A percentile compares a stretch with the other conserved stretches of the same genome.
phyloP scores from a whole-genome alignment of 2,113 vertebrate genomes.

The Tragelaphus scriptus region DNA sequence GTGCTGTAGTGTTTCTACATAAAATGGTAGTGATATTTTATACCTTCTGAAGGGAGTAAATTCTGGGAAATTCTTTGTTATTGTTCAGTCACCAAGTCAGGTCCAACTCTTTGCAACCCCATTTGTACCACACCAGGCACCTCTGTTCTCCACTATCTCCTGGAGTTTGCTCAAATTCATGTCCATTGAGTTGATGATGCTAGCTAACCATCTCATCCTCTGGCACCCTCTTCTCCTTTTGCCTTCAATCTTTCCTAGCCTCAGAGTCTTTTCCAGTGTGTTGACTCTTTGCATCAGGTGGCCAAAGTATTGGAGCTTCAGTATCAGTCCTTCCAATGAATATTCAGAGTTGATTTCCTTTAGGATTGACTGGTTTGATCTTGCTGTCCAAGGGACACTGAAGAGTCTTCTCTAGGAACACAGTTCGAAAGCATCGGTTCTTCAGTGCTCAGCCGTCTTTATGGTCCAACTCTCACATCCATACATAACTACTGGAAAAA shows the following conservation, averaged over 20 bases:
- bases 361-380: not conserved
- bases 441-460: not conserved
- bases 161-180: not conserved
- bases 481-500: not conserved
- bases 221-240: not conserved
- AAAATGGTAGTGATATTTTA: not conserved
- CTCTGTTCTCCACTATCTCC: not conserved
- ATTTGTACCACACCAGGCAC: not conserved
- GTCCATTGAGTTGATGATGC: not conserved
- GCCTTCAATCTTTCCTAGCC: not conserved
- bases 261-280: not conserved
- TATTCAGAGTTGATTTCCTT: not conserved
- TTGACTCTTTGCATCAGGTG: not conserved
- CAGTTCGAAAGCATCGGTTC: not conserved
- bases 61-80: not conserved
- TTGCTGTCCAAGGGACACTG: not conserved
- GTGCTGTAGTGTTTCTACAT: not conserved
- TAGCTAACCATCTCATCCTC: not conserved
- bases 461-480: not conserved
- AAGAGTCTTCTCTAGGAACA: not conserved
- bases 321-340: not conserved
- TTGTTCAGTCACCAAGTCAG: not conserved
- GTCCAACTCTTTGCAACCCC: not conserved
- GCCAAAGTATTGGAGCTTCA: not conserved
- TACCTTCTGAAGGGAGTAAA: not conserved